Evolutionary conservation across 2,888 invertebrate genomes (phyloP).

Genomic region (Mamestra brassicae): DNA sequence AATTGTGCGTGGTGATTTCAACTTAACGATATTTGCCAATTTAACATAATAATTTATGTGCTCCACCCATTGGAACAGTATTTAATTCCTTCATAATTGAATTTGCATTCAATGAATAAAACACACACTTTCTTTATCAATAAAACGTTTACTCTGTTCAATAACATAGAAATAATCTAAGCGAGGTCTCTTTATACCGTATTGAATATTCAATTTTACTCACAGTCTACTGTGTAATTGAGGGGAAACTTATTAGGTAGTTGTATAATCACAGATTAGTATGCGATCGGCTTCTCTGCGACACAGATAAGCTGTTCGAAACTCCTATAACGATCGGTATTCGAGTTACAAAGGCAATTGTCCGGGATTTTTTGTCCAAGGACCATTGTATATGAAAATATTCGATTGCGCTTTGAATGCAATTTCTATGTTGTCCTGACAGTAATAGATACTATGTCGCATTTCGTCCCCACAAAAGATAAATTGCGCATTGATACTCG

Average conservation of each 20-base stretch:
- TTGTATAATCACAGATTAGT: slow-evolving; percentile 80
- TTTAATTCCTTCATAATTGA: slow-evolving; percentile 16
- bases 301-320: slow-evolving; percentile 85
- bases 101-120: slow-evolving; percentile 23
- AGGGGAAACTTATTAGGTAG: slow-evolving; percentile 83
- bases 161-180: slow-evolving; percentile 48
- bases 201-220: slow-evolving; percentile 69
- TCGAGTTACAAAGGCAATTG: slow-evolving; percentile 87
- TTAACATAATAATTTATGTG: not conserved
- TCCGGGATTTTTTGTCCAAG: slow-evolving; percentile 80
- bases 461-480: slow-evolving; percentile 83
- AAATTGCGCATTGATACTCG: slow-evolving; percentile 87
- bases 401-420: slow-evolving; percentile 88
- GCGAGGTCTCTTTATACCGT: slow-evolving; percentile 43
- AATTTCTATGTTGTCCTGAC: slow-evolving; percentile 82
- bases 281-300: slow-evolving; percentile 84
- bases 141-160: slow-evolving; percentile 52
- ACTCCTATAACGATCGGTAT: slow-evolving; percentile 89
- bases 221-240: slow-evolving; percentile 78
- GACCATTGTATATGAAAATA: slow-evolving; percentile 80
- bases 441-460: slow-evolving; percentile 86
- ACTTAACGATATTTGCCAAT: not conserved
- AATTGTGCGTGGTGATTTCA: not conserved
- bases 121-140: slow-evolving; percentile 30
- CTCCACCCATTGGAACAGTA: not conserved